Base-by-base conservation (phyloP, 2,113 vertebrate species). In the Chionomys nivalis region DNA sequence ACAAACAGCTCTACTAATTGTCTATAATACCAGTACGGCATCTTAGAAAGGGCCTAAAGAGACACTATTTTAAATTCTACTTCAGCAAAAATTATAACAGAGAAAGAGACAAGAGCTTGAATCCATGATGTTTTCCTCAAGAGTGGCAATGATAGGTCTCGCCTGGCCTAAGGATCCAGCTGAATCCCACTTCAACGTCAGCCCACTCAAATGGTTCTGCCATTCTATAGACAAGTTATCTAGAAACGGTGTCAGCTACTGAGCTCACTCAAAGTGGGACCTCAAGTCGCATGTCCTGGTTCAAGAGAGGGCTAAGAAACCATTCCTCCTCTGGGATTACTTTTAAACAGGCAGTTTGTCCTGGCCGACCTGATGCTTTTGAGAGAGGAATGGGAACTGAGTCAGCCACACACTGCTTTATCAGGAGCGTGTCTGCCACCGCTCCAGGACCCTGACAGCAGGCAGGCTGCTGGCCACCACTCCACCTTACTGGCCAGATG, bases 31-130 rank as follows among this genome's bases (percentile, higher is more conserved):
- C 75, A 83, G 42, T 52, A 91, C 10, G 90, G 63, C 52, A 28
- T 70, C 42, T 66, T 58, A 95, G 85, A 5, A 95, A 93, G 68
- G n/a, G 17, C 77, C 47, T 94, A 73, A 72, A 61, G 77, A 96
- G 66, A 65, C 12, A 70, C 93, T 19, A 47, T 82, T 93, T 95
- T 93, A 91, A 85, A 89, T 94, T 89, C 52, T 92, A 72, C 49
- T 95, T 95, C 86, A 83, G 47, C n/a, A 93, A 55, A 61, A 82
- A 63, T 77, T 95, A 88, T 52, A 81, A 10, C 16, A 42, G 65
- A 4, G 73, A 23, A 94, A 92, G 68, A 70, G 49, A n/a, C 42
- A 23, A 66, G 44, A n/a, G 21, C 44, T 52, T 87, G 66, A 52
- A n/a, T 72, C 47, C 21, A 55, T 11, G 73, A 42, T 52, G 44